Evolutionary conservation across 2,888 invertebrate species (phyloP), one percentile per base, ranked within the genome.

Genomic region (Cryptocheilus praepositus): DNA sequence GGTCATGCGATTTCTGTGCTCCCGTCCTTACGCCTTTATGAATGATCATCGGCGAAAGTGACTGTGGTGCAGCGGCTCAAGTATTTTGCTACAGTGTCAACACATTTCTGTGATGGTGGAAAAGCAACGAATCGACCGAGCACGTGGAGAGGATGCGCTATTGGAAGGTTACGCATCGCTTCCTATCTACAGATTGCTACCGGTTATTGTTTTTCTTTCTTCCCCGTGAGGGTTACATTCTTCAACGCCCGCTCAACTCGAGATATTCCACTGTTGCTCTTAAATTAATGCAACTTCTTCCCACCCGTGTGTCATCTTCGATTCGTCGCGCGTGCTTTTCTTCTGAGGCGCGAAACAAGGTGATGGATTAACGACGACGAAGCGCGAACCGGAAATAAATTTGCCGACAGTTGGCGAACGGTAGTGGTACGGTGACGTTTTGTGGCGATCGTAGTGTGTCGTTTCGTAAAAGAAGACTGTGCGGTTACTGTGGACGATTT

Each of bases 211-310:
- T 25, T 25, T 25, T 25, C 25, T 25, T 25, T 5, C 25, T 25
- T 5, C 25, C 25, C 5, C 25, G 25, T 3, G 25, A 25, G 25
- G 25, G 25, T 25, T 36, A 36, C 15, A 52, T 36, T 36, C 13
- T 64, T 58, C 67, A 51, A 15, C 19, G 43, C 22, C 21, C 58
- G 2, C 56, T 43, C 56, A 19, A 36, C 19, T 45, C 44, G 28
- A 16, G 56, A 19, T 2, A 55, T 16, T 7, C 18, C 13, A 8
- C 56, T 44, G 5, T 36, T 45, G n/a, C 45, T 61, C 70, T 74
- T 77, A 67, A 79, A 79, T 79, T 74, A 77, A 80, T 71, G 80
- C 80, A 61, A 62, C 63, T 79, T 80, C 79, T 77, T 79, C 68
- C 73, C 25, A 51, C 44, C 44, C 44, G 18, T 64, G 53, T 56